phyloP scores from a whole-genome alignment of 2,113 vertebrate genomes.

The Jacana jacana region DNA sequence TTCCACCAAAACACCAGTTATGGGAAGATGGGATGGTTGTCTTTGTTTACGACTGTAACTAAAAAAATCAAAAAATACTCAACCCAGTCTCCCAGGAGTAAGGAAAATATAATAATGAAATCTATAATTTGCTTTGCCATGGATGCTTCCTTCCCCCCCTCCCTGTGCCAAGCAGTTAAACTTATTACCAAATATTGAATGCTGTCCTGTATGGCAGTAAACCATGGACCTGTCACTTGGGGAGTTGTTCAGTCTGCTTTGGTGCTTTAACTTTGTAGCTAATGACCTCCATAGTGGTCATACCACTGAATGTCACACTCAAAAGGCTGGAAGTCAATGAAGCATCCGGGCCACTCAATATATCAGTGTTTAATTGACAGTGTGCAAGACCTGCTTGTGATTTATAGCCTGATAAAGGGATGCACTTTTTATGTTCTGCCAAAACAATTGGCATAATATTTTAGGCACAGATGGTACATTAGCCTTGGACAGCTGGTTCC shows the following conservation, averaged over 20 bases:
- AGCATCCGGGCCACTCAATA: constrained; percentile 63
- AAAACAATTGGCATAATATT: constrained; percentile 76
- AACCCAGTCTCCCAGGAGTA: neutral
- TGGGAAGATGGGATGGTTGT: neutral
- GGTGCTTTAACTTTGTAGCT: neutral
- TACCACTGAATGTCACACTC: constrained; percentile 19
- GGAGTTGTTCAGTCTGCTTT: neutral
- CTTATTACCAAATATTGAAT: neutral
- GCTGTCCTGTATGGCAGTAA: neutral
- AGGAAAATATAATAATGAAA: neutral
- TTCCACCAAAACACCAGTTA: neutral
- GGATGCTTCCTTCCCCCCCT: neutral
- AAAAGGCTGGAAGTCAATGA: constrained; percentile 60
- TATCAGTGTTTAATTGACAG: constrained; percentile 84
- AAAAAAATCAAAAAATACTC: neutral
- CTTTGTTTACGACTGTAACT: neutral
- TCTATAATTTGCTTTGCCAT: neutral
- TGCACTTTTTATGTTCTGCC: constrained; percentile 77
- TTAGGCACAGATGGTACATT: constrained; percentile 82
- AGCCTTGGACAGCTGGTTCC: constrained; percentile 83
- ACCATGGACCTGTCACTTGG: neutral
- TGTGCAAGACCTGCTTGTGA: constrained; percentile 80
- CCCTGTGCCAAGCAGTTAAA: neutral
- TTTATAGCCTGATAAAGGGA: constrained; percentile 87
- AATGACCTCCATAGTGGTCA: neutral